Conservation (phyloP, 1,140 invertebrate genomes). For the Heliconius hewitsoni region DNA sequence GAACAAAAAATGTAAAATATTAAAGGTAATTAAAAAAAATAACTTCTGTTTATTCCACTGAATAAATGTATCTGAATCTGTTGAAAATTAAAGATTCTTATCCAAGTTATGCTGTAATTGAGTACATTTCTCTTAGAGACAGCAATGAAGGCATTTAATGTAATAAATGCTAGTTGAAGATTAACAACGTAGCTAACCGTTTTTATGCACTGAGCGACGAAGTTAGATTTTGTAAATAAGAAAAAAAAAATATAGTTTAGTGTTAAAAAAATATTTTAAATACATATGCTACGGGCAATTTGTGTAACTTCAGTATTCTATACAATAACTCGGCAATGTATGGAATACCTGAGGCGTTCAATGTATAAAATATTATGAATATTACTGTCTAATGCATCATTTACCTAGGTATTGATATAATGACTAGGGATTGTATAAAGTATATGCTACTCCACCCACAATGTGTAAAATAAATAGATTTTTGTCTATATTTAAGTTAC, state of each 20-base stretch:
- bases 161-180: slow-evolving; percentile 38
- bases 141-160: slow-evolving; percentile 34
- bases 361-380: too few relatives aligned
- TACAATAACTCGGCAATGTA: too few relatives aligned
- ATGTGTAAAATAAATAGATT: too few relatives aligned
- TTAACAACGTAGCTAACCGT: slow-evolving; percentile 34
- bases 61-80: slow-evolving; percentile 18
- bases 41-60: background rate
- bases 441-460: too few relatives aligned
- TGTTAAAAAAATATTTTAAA: too few relatives aligned
- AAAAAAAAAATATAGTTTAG: background rate
- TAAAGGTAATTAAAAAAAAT: background rate
- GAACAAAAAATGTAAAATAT: background rate
- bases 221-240: slow-evolving; percentile 15
- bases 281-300: too few relatives aligned
- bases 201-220: slow-evolving; percentile 30
- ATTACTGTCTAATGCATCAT: too few relatives aligned
- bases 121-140: slow-evolving; percentile 35
- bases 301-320: too few relatives aligned
- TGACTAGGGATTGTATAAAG: too few relatives aligned
- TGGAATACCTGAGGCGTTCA: too few relatives aligned
- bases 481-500: too few relatives aligned
- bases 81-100: slow-evolving; percentile 40
- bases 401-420: too few relatives aligned
- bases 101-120: slow-evolving; percentile 37